Percentiles rank a stretch among this genome's conserved stretches.
Conservation (phyloP, 2,888 invertebrate genomes). For the Xylocampa areola region DNA sequence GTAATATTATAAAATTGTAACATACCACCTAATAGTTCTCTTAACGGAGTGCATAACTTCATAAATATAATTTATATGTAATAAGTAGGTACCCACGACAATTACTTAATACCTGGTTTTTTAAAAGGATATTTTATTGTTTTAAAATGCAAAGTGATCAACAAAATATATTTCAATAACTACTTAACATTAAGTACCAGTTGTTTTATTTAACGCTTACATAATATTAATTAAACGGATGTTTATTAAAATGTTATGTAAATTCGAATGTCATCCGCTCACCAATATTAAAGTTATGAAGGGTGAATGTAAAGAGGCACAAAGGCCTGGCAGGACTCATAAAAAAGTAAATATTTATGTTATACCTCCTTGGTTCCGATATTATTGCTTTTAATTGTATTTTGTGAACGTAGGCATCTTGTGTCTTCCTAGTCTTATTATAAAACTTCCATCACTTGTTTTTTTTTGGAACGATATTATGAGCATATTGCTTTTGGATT, state of each 20-base stretch:
- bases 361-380: too few relatives aligned
- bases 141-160: conserved; percentile 11
- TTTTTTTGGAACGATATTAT: too few relatives aligned
- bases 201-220: conserved; percentile 4
- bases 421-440: too few relatives aligned
- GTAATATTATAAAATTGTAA: conserved; percentile 4
- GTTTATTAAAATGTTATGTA: conserved; percentile 7
- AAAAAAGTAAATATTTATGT: too few relatives aligned
- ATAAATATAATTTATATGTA: conserved; percentile 4
- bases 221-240: too few relatives aligned
- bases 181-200: not conserved
- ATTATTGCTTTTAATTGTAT: too few relatives aligned
- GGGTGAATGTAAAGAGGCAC: too few relatives aligned
- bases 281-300: not conserved
- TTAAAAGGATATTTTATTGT: conserved; percentile 9
- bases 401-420: too few relatives aligned
- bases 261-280: conserved; percentile 4
- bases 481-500: too few relatives aligned
- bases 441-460: too few relatives aligned
- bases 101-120: not conserved
- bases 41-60: conserved; percentile 1
- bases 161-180: conserved; percentile 9
- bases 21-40: not conserved
- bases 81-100: too few relatives aligned
- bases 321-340: too few relatives aligned